Conservation (phyloP, 2,888 invertebrate genomes). For the Stegophylla sp. region DNA sequence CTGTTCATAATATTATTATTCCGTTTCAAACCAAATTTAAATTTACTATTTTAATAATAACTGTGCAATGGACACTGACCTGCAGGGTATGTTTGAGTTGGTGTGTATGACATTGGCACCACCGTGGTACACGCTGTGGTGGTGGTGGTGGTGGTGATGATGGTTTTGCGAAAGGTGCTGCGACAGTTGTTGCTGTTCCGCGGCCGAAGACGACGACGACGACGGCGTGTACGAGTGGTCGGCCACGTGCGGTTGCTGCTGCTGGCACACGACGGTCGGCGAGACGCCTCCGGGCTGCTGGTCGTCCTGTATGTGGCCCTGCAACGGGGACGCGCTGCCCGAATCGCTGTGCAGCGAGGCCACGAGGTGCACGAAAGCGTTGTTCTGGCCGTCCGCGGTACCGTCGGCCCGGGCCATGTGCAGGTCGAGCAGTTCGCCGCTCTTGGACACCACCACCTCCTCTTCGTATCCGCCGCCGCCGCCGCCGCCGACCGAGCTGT, state of each 20-base stretch:
- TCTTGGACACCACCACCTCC: background rate
- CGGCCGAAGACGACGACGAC: background rate
- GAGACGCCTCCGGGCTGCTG: conserved; percentile 24
- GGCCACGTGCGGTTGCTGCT: conserved; percentile 45
- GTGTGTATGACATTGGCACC: conserved; percentile 45
- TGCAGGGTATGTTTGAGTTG: conserved; percentile 26
- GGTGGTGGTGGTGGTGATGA: conserved; percentile 7
- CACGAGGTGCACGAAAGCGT: conserved; percentile 53
- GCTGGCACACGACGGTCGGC: conserved; percentile 34
- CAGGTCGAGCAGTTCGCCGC: conserved; percentile 46
- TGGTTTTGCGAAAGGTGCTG: conserved; percentile 11
- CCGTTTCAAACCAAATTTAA: no score
- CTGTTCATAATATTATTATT: no score
- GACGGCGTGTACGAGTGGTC: conserved; percentile 55
- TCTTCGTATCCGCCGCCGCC: conserved; percentile 40
- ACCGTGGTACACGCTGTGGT: conserved; percentile 21
- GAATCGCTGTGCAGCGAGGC: conserved; percentile 48
- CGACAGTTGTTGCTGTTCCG: conserved; percentile 15
- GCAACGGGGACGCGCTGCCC: conserved; percentile 49
- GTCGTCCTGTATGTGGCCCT: conserved; percentile 14
- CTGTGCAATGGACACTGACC: no score
- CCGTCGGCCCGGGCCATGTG: conserved; percentile 16
- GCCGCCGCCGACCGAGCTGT: conserved; percentile 30
- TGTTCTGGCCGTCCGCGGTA: conserved; percentile 20
- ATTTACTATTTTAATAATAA: no score